These are phyloP conservation scores for Coleophora deauratella DNA, from an alignment of 2,888 invertebrate species.

Conservation along the genomic window DNA sequence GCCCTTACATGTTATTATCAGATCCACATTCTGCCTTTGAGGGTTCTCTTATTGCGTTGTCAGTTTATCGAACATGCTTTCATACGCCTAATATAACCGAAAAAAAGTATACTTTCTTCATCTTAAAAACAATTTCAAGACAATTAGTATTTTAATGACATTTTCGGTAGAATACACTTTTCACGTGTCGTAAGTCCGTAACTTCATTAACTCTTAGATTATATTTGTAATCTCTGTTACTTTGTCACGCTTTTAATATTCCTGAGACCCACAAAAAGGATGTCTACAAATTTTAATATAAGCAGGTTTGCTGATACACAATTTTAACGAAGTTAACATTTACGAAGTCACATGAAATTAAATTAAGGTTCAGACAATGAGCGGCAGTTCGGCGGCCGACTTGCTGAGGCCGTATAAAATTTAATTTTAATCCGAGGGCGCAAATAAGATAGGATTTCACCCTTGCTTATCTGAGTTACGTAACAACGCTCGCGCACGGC, in stretches of 20 bases:
- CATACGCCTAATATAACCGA: too few relatives aligned
- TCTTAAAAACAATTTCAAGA: too few relatives aligned
- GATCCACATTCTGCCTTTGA: constrained; percentile 38
- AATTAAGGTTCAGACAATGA: constrained; percentile 56
- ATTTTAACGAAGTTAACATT: constrained; percentile 40
- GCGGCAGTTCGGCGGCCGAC: constrained; percentile 38
- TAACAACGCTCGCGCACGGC: constrained; percentile 14
- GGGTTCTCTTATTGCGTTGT: constrained; percentile 21
- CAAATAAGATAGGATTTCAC: constrained; percentile 63
- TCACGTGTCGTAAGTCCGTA: too few relatives aligned
- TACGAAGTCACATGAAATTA: constrained; percentile 49
- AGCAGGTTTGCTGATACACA: constrained; percentile 18
- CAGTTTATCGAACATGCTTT: background rate
- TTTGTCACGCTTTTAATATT: too few relatives aligned
- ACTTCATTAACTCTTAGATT: too few relatives aligned
- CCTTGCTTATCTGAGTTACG: constrained; percentile 21
- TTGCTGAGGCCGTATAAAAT: constrained; percentile 59
- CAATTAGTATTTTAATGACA: too few relatives aligned
- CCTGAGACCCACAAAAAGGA: too few relatives aligned
- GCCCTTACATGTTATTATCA: constrained; percentile 51
- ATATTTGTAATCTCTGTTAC: too few relatives aligned
- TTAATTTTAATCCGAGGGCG: constrained; percentile 64
- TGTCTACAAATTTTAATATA: too few relatives aligned
- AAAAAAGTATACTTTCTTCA: too few relatives aligned
- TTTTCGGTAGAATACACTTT: too few relatives aligned